Base-by-base conservation (phyloP, 2,888 invertebrate species). In the Gisinianus flammeolus region DNA sequence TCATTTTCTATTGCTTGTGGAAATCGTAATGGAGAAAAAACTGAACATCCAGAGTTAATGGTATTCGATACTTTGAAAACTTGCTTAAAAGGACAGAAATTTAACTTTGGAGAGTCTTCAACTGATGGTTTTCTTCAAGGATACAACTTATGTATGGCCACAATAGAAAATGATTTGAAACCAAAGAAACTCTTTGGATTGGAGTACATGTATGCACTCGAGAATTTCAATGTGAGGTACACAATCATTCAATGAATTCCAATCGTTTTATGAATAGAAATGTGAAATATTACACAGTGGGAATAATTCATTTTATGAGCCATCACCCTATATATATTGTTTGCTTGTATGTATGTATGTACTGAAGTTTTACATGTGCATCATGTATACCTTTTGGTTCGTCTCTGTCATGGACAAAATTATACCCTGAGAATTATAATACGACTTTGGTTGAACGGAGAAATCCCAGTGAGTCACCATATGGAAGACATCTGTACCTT, bases 11-110 rank as follows among this genome's bases (percentile, higher is more conserved):
- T n/a, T n/a, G n/a, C n/a, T n/a, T n/a, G n/a, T n/a, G n/a, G n/a
- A n/a, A n/a, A n/a, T n/a, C n/a, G n/a, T n/a, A n/a, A n/a, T n/a
- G n/a, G n/a, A n/a, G n/a, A n/a, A n/a, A n/a, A n/a, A n/a, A n/a
- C n/a, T 56, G n/a, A 56, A 22, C 3, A 58, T 58, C 58, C 58
- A 2, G 58, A 58, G 58, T 58, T 58, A n/a, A n/a, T 58, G n/a
- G 58, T n/a, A 8, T 8, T 58, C 0, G 58, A 24, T 10, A 58
- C 58, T 24, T 24, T 58, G 8, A 58, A 58, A 58, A 58, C 1
- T 58, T 58, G n/a, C 10, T 24, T 58, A 22, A n/a, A 58, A 24
- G 22, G 22, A n/a, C 58, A 58, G 24, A 58, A 58, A 58, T 24
- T 58, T n/a, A 8, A 8, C 8, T 24, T 58, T 22, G 22, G 22